These are phyloP conservation scores for Sebastes fasciatus DNA, from an alignment of 2,113 vertebrate genomes.

Conservation along the genomic window DNA sequence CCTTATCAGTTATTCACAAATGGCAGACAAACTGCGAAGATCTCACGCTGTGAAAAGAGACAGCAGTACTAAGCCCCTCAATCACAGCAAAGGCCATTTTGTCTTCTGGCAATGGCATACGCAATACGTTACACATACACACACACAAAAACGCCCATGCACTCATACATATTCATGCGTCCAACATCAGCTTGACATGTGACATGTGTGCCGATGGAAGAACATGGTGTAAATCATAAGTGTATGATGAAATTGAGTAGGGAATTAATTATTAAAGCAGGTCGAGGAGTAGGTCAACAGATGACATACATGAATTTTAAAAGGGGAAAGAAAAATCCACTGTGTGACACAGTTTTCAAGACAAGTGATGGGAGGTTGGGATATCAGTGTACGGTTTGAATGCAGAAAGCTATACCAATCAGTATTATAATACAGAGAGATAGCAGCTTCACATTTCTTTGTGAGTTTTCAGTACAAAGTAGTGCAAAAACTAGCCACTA, in stretches of 20 bases:
- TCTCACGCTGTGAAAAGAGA: slow-evolving; percentile 66
- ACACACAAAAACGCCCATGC: background rate
- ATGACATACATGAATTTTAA: background rate
- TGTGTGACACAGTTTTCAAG: background rate
- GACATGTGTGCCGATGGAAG: slow-evolving; percentile 28
- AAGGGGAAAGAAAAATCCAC: background rate
- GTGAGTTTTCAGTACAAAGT: too few relatives aligned
- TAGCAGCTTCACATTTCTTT: background rate
- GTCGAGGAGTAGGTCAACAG: slow-evolving; percentile 9
- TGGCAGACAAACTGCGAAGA: slow-evolving; percentile 64
- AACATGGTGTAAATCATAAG: slow-evolving; percentile 25
- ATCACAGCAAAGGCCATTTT: slow-evolving; percentile 70
- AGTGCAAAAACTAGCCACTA: too few relatives aligned
- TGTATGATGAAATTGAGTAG: slow-evolving; percentile 3
- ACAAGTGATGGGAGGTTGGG: background rate
- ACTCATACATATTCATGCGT: slow-evolving; percentile 38
- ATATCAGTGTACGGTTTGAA: background rate
- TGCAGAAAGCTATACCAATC: background rate
- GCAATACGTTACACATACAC: slow-evolving; percentile 6
- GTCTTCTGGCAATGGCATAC: slow-evolving; percentile 33
- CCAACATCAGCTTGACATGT: slow-evolving; percentile 29
- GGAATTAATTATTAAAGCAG: slow-evolving; percentile 10
- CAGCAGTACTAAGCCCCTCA: slow-evolving; percentile 45
- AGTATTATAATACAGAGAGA: background rate
- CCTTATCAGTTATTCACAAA: slow-evolving; percentile 76